Conservation (phyloP, 2,797 vertebrate species). For the Rhynchonycteris naso region DNA sequence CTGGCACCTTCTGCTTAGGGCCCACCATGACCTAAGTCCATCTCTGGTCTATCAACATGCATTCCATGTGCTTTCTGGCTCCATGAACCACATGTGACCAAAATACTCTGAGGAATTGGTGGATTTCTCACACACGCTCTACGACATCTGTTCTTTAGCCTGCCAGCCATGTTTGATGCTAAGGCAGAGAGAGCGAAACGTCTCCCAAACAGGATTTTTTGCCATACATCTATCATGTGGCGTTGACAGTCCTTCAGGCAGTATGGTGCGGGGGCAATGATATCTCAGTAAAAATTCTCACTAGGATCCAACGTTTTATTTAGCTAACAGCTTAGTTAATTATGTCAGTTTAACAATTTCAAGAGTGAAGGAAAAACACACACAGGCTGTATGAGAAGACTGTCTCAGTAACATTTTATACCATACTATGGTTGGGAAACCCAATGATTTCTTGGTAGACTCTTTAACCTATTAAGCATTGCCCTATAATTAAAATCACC, state of each 20-base stretch:
- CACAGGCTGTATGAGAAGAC: conserved; percentile 50
- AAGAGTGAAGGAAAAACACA: conserved; percentile 73
- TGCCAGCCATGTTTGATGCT: conserved; percentile 65
- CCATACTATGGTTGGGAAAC: background rate
- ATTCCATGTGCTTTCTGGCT: conserved; percentile 24
- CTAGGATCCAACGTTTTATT: conserved; percentile 77
- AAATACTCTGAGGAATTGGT: conserved; percentile 35
- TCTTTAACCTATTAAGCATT: background rate
- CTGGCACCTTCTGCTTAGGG: background rate
- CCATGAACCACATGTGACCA: background rate
- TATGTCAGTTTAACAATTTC: conserved; percentile 79
- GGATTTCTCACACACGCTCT: conserved; percentile 64
- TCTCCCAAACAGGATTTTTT: conserved; percentile 62
- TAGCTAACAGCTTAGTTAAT: conserved; percentile 81
- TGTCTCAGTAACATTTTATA: conserved; percentile 41
- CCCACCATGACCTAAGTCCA: background rate
- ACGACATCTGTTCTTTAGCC: conserved; percentile 71
- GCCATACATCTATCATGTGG: conserved; percentile 52
- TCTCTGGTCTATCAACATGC: background rate
- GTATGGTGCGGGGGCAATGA: conserved; percentile 60
- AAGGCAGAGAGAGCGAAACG: conserved; percentile 40
- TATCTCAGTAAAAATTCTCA: conserved; percentile 64
- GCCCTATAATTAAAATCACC: background rate
- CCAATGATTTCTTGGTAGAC: conserved; percentile 52
- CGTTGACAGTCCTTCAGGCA: conserved; percentile 74